phyloP scores from a whole-genome alignment of 2,113 vertebrate species.

The Amphiprion ocellaris region DNA sequence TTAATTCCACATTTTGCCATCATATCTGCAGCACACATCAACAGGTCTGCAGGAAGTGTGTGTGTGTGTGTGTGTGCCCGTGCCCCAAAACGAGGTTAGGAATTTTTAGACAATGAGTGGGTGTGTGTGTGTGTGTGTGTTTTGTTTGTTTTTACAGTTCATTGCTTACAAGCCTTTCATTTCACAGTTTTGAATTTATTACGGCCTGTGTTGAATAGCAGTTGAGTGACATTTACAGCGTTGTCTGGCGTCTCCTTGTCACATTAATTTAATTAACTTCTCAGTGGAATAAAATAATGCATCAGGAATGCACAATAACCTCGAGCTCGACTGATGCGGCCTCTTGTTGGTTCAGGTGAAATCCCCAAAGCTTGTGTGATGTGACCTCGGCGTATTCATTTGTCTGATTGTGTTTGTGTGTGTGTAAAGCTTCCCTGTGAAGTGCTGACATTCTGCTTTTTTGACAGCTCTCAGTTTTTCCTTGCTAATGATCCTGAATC shows the following conservation, averaged over 20 bases:
- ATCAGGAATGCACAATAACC: constrained; percentile 51
- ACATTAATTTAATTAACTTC: constrained; percentile 74
- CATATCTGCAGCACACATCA: constrained; percentile 52
- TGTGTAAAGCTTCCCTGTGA: constrained; percentile 36
- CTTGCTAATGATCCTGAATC: constrained; percentile 46
- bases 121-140: neutral
- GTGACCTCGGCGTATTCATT: constrained; percentile 52
- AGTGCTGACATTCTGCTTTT: constrained; percentile 42
- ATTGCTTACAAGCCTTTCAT: constrained; percentile 49
- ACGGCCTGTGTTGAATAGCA: constrained; percentile 49
- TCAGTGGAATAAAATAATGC: constrained; percentile 62
- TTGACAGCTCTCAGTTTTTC: constrained; percentile 33
- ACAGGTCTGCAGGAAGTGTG: constrained; percentile 64
- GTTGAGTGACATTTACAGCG: constrained; percentile 69
- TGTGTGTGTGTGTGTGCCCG: neutral
- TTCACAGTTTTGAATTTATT: constrained; percentile 67
- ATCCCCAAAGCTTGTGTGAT: constrained; percentile 18
- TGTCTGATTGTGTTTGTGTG: constrained; percentile 44
- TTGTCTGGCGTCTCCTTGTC: constrained; percentile 60
- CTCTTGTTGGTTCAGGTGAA: constrained; percentile 19
- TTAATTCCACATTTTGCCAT: neutral
- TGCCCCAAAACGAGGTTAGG: constrained; percentile 25
- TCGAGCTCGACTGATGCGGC: constrained; percentile 6
- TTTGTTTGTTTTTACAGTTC: constrained; percentile 32
- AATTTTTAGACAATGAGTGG: constrained; percentile 26